Base-by-base conservation (phyloP, 2,113 vertebrate genomes). In the Xenopus borealis region DNA sequence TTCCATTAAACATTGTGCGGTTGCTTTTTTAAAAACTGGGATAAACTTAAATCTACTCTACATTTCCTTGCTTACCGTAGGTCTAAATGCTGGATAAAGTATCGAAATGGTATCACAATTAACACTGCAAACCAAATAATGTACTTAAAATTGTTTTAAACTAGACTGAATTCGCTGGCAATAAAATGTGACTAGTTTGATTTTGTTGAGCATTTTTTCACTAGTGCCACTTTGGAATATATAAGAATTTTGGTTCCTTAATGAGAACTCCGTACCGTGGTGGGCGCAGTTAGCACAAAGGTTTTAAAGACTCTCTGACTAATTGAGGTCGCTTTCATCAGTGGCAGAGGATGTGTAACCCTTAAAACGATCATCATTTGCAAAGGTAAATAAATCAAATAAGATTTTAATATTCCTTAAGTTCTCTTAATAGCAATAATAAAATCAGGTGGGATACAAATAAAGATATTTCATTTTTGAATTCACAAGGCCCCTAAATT, bases 341-440 rank as follows among this genome's bases (percentile, higher is more conserved):
- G 91, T 94, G 93, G 86, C 91, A 93, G 93, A 96, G 94, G 95
- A 99, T 91, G 94, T 93, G 94, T 95, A 95, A 94, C 94, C 91
- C 94, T 96, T 94, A 94, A 95, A 95, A 96, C 94, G 93, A 93
- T 93, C 94, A 92, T 95, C 92, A 89, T 92, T 94, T 92, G 83
- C 95, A 93, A 94, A 98, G 96, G 97, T 98, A 98, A 98, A 96
- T 94, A 93, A 95, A 91, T 89, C 89, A 88, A 95, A 91, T 91
- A 91, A 94, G 90, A 90, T 91, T 94, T 94, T 27, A 27, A 27
- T 3, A 27, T 27, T 27, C 23, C 23, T 94, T 95, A 98, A 93
- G 90, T 93, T 93, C 92, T 89, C 86, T 89, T 88, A 90, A 93
- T 89, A 92, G 88, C 94, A 95, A 92, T 89, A 84, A 91, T 92